Conservation (phyloP, 2,888 invertebrate species). For the Tipula lateralis region DNA sequence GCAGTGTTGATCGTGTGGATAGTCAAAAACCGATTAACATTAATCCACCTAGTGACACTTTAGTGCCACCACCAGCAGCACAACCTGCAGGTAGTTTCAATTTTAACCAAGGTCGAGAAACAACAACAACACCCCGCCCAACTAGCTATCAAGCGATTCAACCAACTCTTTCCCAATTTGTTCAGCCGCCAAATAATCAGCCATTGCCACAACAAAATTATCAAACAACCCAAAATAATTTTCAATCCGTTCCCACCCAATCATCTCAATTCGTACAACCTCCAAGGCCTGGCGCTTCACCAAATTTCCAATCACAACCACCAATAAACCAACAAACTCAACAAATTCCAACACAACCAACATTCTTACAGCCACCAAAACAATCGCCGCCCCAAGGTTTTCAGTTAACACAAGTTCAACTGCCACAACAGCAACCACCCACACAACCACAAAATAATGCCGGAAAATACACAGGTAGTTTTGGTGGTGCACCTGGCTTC, state of each 20-base stretch:
- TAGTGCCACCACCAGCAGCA: not conserved
- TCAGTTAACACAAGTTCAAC: not conserved
- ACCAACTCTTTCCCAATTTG: not conserved
- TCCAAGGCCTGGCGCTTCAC: not conserved
- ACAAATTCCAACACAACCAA: constrained; percentile 20
- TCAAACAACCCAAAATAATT: not conserved
- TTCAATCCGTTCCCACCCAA: not conserved
- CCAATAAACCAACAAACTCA: not conserved
- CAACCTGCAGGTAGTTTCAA: not conserved
- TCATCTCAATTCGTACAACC: not conserved
- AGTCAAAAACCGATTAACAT: not conserved
- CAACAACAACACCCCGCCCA: not conserved
- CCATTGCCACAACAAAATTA: not conserved
- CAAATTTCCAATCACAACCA: not conserved
- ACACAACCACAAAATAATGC: not conserved
- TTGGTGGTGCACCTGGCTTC: constrained; percentile 27
- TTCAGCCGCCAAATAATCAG: not conserved
- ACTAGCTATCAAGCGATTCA: not conserved
- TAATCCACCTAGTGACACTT: not conserved
- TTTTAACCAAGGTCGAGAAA: not conserved
- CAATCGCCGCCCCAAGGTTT: not conserved
- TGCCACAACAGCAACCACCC: not conserved
- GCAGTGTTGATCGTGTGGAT: not conserved
- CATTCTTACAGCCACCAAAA: not conserved
- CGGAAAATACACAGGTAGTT: not conserved